These are phyloP conservation scores for Rattus rattus DNA, from an alignment of 2,113 vertebrate genomes.

Conservation along the genomic window DNA sequence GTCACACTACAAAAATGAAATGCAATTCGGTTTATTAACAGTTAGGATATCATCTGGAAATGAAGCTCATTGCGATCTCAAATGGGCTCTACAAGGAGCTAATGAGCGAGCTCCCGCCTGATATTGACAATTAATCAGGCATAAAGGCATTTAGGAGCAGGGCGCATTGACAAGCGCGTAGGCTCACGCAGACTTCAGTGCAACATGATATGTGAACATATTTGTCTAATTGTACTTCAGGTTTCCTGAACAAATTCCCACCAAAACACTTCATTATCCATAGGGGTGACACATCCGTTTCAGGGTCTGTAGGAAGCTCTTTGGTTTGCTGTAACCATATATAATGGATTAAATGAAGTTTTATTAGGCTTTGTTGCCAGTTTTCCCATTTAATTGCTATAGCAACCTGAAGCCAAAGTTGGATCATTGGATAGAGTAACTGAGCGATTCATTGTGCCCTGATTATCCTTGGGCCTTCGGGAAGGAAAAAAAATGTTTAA, in stretches of 20 bases:
- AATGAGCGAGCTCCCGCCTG: constrained; percentile 88
- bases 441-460: constrained; percentile 73
- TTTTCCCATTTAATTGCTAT: constrained; percentile 87
- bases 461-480: constrained; percentile 41
- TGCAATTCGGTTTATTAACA: constrained; percentile 84
- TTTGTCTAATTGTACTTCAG: constrained; percentile 88
- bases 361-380: constrained; percentile 85
- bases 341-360: constrained; percentile 87
- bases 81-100: constrained; percentile 86
- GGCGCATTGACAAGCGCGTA: constrained; percentile 84
- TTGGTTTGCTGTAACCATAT: constrained; percentile 85
- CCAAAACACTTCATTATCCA: constrained; percentile 89
- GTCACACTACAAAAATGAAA: constrained; percentile 61
- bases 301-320: constrained; percentile 82
- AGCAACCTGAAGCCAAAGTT: constrained; percentile 83
- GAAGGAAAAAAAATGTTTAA: constrained; percentile 33
- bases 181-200: constrained; percentile 84
- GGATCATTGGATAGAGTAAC: constrained; percentile 81
- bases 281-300: constrained; percentile 82
- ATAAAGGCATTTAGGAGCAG: constrained; percentile 88
- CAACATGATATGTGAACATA: constrained; percentile 87
- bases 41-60: constrained; percentile 85
- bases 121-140: constrained; percentile 90
- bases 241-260: constrained; percentile 86
- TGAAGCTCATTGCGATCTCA: constrained; percentile 84